A percentile compares a stretch with the other conserved stretches of the same genome.
phyloP scores from a whole-genome alignment of 2,797 vertebrate species.

The Melanotaenia parkinsoni region DNA sequence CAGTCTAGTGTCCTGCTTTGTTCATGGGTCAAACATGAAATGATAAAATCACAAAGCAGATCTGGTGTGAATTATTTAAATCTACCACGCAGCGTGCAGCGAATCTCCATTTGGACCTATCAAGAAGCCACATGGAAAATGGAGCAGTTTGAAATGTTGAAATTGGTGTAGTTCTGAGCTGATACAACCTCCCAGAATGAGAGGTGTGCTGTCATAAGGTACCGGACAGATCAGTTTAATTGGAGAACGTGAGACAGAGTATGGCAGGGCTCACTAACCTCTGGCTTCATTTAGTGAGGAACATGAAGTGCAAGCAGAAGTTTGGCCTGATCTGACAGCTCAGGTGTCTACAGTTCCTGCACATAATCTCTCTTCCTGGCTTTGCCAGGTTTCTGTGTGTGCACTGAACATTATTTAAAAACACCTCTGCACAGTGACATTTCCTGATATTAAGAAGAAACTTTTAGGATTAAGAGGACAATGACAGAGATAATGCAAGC shows the following conservation, averaged over 20 bases:
- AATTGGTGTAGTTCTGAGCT: slow-evolving; percentile 58
- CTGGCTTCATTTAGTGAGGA: slow-evolving; percentile 55
- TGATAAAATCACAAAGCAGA: slow-evolving; percentile 25
- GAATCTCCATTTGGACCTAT: slow-evolving; percentile 24
- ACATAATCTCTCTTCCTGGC: slow-evolving; percentile 16
- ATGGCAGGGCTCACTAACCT: slow-evolving; percentile 46
- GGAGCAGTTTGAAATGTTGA: slow-evolving; percentile 57
- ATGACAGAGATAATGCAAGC: neutral
- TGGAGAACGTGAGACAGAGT: slow-evolving; percentile 67
- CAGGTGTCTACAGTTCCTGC: slow-evolving; percentile 28
- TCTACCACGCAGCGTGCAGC: neutral
- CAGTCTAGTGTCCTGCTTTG: neutral
- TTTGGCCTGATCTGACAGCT: slow-evolving; percentile 35
- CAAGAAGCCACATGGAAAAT: slow-evolving; percentile 31
- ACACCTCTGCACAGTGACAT: neutral
- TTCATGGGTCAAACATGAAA: slow-evolving; percentile 5
- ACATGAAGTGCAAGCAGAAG: slow-evolving; percentile 45
- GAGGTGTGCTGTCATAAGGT: slow-evolving; percentile 51
- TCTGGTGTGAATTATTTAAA: slow-evolving; percentile 39
- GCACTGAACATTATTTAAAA: slow-evolving; percentile 5
- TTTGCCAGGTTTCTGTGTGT: slow-evolving; percentile 6
- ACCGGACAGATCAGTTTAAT: slow-evolving; percentile 70
- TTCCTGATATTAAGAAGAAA: neutral
- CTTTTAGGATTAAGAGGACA: neutral
- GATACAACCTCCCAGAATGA: slow-evolving; percentile 54